Percentiles rank a stretch among this genome's conserved stretches.
These are phyloP conservation scores for Elymnias hypermnestra DNA, from an alignment of 1,140 invertebrate species.

Conservation along the genomic window DNA sequence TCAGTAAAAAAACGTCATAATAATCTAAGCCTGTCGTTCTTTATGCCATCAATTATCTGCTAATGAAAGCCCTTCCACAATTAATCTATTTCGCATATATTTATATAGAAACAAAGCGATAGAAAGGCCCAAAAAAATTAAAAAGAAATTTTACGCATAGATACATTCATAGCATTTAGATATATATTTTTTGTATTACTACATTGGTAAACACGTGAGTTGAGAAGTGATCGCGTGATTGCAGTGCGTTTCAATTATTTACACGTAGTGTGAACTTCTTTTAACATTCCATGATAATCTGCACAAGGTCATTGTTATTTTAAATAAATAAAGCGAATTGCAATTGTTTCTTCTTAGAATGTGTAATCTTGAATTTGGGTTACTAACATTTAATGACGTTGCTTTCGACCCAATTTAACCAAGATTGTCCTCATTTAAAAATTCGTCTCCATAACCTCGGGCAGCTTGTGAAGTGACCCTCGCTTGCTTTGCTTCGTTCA, in stretches of 20 bases:
- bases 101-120: no score
- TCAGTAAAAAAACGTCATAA: no score
- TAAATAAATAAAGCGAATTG: neutral
- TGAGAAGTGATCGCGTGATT: neutral
- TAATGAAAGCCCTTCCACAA: no score
- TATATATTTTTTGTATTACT: no score
- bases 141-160: no score
- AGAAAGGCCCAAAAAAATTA: no score
- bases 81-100: no score
- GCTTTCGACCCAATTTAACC: neutral
- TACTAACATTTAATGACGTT: neutral
- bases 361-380: neutral
- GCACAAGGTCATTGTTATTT: conserved; percentile 5
- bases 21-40: no score
- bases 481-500: neutral
- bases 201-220: no score
- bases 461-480: neutral
- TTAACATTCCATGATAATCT: neutral
- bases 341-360: neutral
- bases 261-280: neutral
- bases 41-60: no score
- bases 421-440: neutral
- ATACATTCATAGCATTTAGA: no score
- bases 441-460: neutral
- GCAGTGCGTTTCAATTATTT: neutral